These are phyloP conservation scores for Drosophila greeni DNA, from an alignment of 2,888 invertebrate genomes.

Conservation along the genomic window DNA sequence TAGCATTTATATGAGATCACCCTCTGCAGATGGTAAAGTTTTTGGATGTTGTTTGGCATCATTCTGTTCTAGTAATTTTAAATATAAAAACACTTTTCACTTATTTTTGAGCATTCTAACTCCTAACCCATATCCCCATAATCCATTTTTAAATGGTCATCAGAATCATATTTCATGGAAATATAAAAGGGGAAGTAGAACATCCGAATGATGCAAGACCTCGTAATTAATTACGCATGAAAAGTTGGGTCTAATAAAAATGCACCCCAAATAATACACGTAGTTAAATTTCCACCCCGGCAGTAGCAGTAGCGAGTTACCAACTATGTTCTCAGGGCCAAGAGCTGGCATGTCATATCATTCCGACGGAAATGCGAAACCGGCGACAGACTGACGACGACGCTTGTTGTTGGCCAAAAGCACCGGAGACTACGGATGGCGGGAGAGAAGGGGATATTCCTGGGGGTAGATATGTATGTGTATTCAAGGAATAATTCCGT, in stretches of 20 bases:
- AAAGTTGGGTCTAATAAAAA: slow-evolving; percentile 16
- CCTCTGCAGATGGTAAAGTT: not conserved
- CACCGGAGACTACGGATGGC: slow-evolving; percentile 1
- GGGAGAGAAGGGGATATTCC: slow-evolving; percentile 13
- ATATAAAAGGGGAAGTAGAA: not conserved
- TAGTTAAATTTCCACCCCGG: slow-evolving; percentile 21
- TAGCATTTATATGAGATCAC: not conserved
- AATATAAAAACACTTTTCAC: too few species aligned
- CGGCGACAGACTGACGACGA: slow-evolving; percentile 28
- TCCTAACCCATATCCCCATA: too few species aligned
- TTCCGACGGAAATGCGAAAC: slow-evolving; percentile 35
- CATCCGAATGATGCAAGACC: slow-evolving; percentile 13
- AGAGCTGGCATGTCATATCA: slow-evolving; percentile 13
- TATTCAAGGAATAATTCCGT: slow-evolving; percentile 42
- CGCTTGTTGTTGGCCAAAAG: slow-evolving; percentile 31
- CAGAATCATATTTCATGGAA: not conserved
- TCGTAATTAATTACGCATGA: slow-evolving; percentile 25
- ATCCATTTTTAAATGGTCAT: not conserved
- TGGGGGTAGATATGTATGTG: slow-evolving; percentile 34
- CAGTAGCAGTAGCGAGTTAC: slow-evolving; percentile 1
- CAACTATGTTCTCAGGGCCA: slow-evolving; percentile 19
- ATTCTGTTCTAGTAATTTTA: not conserved
- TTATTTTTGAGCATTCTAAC: not conserved
- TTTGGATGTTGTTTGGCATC: not conserved
- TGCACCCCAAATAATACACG: slow-evolving; percentile 28